A percentile compares a stretch with the other conserved stretches of the same genome.
Evolutionary conservation across 2,888 invertebrate species (phyloP).

Genomic region (Flexamia atlantica): DNA sequence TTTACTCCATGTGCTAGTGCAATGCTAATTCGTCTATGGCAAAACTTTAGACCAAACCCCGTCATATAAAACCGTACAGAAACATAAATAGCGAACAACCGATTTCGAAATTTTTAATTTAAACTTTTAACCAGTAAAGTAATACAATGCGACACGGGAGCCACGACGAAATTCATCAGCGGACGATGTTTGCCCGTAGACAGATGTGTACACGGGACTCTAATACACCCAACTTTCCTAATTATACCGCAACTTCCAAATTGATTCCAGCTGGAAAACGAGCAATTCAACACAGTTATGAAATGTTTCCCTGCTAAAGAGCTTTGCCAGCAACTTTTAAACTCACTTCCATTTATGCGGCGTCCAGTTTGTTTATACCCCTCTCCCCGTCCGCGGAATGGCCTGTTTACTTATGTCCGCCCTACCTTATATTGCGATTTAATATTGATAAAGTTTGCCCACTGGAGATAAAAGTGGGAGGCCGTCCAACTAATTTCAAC

Average conservation of each 20-base stretch:
- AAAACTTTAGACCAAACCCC: too few species aligned
- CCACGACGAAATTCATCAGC: background rate
- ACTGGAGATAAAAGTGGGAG: constrained; percentile 27
- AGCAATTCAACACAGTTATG: background rate
- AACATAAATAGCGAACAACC: too few species aligned
- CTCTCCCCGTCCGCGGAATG: background rate
- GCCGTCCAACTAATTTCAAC: constrained; percentile 49
- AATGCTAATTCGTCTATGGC: too few species aligned
- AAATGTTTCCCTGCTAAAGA: constrained; percentile 1
- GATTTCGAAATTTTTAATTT: background rate
- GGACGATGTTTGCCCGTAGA: constrained; percentile 23
- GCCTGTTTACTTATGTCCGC: constrained; percentile 35
- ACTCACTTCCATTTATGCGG: background rate
- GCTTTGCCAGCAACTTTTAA: background rate
- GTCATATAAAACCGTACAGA: too few species aligned
- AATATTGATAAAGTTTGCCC: constrained; percentile 59
- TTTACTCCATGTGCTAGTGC: too few species aligned
- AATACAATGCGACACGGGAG: background rate
- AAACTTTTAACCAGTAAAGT: constrained; percentile 3
- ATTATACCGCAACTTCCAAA: constrained; percentile 17
- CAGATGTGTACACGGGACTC: background rate
- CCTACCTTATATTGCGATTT: constrained; percentile 54
- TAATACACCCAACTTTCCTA: constrained; percentile 9
- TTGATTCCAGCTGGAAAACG: background rate
- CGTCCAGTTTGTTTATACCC: constrained; percentile 36